phyloP scores from a whole-genome alignment of 2,888 invertebrate genomes.

The Dexiosoma caninum region DNA sequence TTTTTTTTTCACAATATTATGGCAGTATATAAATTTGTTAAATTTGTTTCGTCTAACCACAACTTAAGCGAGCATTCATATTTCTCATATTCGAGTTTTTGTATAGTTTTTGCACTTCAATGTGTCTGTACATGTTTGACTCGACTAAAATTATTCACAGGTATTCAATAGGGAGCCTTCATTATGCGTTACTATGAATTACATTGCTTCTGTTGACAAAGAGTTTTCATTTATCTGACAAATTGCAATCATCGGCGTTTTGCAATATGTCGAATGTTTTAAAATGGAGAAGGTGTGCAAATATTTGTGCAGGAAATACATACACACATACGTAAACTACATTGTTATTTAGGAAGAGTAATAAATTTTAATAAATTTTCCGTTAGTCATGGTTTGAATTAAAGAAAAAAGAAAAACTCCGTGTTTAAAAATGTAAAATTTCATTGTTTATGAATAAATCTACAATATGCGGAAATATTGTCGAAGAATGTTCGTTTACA shows the following conservation, averaged over 20 bases:
- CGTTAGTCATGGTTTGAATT: too few species aligned
- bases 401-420: too few species aligned
- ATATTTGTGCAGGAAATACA: neutral
- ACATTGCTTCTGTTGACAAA: constrained; percentile 44
- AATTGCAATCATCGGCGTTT: constrained; percentile 53
- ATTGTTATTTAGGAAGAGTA: too few species aligned
- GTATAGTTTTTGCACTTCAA: neutral
- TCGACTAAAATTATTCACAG: constrained; percentile 25
- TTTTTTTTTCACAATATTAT: too few species aligned
- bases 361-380: too few species aligned
- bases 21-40: neutral
- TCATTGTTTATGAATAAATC: too few species aligned
- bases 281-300: neutral
- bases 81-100: neutral
- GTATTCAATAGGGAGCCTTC: constrained; percentile 46
- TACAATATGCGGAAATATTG: too few species aligned
- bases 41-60: neutral
- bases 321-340: too few species aligned
- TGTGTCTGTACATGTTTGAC: constrained; percentile 1
- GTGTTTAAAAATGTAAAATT: too few species aligned
- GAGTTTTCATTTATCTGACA: constrained; percentile 48
- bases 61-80: neutral
- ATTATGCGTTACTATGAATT: constrained; percentile 42
- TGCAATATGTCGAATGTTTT: constrained; percentile 19
- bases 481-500: too few species aligned